Percentiles rank a stretch among this genome's conserved stretches.
Conservation (phyloP, 2,888 invertebrate species). For the Pasiphila rectangulata region DNA sequence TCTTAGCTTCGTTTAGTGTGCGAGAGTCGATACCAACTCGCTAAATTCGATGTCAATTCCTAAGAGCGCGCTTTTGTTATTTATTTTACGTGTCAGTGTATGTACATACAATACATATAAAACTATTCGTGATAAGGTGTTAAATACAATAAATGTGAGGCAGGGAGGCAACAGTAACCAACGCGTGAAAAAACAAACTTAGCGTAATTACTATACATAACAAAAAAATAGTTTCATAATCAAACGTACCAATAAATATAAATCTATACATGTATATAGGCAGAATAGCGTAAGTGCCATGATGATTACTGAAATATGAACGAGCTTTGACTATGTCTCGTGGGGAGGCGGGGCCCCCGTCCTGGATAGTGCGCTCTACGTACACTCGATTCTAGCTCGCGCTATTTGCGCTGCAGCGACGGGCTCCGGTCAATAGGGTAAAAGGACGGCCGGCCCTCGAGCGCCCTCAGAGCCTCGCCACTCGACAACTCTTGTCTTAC, state of each 20-base stretch:
- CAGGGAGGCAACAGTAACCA: constrained; percentile 71
- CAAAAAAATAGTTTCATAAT: constrained; percentile 82
- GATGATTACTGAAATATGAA: constrained; percentile 35
- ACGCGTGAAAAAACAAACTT: constrained; percentile 64
- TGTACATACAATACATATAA: constrained; percentile 49
- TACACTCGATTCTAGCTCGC: constrained; percentile 28
- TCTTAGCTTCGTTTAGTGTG: constrained; percentile 28
- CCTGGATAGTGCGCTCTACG: constrained; percentile 27
- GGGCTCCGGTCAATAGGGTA: constrained; percentile 20
- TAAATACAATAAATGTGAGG: constrained; percentile 68
- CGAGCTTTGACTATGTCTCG: constrained; percentile 37
- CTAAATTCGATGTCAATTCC: constrained; percentile 69
- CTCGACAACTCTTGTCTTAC: constrained; percentile 31
- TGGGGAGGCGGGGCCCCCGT: constrained; percentile 27
- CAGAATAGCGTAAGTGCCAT: constrained; percentile 36
- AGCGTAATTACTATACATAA: constrained; percentile 80
- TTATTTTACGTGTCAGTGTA: constrained; percentile 64
- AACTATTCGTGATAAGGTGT: constrained; percentile 74
- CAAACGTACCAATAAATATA: constrained; percentile 86
- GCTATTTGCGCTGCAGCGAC: constrained; percentile 21
- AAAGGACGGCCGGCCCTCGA: constrained; percentile 16
- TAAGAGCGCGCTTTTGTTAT: constrained; percentile 63
- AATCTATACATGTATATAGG: constrained; percentile 74
- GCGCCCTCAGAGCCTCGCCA: constrained; percentile 17
- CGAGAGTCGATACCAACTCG: constrained; percentile 49